Evolutionary conservation across 2,888 invertebrate species (phyloP), one percentile per base, ranked within the genome.

Genomic region (Hartigia nigra): DNA sequence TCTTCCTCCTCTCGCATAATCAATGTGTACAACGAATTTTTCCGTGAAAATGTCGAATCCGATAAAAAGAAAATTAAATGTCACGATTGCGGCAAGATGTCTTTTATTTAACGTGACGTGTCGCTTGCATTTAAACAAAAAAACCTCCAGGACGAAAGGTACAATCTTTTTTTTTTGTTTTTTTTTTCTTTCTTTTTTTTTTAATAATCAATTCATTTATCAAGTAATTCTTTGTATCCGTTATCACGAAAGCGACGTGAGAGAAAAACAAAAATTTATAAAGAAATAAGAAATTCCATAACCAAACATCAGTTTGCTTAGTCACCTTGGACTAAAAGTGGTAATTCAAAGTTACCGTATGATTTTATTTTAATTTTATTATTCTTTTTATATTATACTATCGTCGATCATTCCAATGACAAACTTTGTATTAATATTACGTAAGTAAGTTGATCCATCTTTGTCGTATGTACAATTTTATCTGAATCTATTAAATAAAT

Each of bases 81-180:
- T 76, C 79, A 81, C 0, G 80, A 82, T 4, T 88, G 88, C 74
- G 87, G 84, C 12, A 85, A 85, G 14, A 84, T 84, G 4, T 87
- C 86, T 72, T 80, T 87, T 55, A 55, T 2, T 9, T 55, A 55
- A 55, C 9, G 23, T 9, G 23, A 23, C 14, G 9, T 36, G 12
- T 1, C 12, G 9, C 35, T 35, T 35, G 35, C 4, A 35, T 35
- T 35, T 35, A 9, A 5, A 35, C 9, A 3, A 9, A 5, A 35
- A 5, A 3, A 35, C 9, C 9, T 3, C 5, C 1, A 35, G 4
- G 35, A 4, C 14, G 12, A 39, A 4, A 1, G 39, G 14, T 14
- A 39, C 0, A 1, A 39, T 14, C 14, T 39, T 39, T 37, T 4
- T 14, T 14, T 39, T 39, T 39, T 37, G n/a, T n/a, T n/a, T n/a